Evolutionary conservation across 1,140 invertebrate species (phyloP).

Genomic region (Macrobrachium nipponense): DNA sequence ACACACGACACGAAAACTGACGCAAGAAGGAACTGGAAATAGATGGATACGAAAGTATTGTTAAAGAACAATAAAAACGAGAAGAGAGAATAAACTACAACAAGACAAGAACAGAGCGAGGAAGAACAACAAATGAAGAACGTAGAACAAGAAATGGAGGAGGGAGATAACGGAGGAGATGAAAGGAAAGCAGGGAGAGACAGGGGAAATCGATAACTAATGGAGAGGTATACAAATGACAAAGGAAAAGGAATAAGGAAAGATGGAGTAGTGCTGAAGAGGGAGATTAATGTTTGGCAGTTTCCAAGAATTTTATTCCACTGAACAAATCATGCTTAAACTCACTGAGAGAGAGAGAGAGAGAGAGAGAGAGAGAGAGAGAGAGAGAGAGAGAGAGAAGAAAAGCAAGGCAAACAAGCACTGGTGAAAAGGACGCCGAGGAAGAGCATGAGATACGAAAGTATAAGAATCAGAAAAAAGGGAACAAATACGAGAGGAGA

Average conservation of each 20-base stretch:
- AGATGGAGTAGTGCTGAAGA: no score
- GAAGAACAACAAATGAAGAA: not conserved
- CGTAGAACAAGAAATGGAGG: not conserved
- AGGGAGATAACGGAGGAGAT: not conserved
- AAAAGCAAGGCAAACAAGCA: no score
- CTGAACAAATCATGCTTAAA: not conserved
- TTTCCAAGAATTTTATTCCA: no score
- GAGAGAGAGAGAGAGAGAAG: slow-evolving; percentile 9
- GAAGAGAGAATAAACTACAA: not conserved
- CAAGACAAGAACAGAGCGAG: not conserved
- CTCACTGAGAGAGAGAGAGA: slow-evolving; percentile 2
- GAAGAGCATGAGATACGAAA: no score
- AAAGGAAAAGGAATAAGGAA: no score
- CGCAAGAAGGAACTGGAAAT: no score
- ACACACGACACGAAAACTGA: no score
- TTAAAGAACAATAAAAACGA: not conserved
- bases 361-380: slow-evolving; percentile 16
- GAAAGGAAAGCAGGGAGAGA: not conserved
- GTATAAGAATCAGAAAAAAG: no score
- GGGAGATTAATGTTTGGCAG: no score
- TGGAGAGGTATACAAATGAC: not conserved
- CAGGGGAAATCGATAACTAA: not conserved
- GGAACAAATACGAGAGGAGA: no score
- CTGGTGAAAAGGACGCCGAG: no score
- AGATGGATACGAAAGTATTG: no score